These are phyloP conservation scores for Eumaeus atala DNA, from an alignment of 1,140 invertebrate genomes.

Conservation along the genomic window DNA sequence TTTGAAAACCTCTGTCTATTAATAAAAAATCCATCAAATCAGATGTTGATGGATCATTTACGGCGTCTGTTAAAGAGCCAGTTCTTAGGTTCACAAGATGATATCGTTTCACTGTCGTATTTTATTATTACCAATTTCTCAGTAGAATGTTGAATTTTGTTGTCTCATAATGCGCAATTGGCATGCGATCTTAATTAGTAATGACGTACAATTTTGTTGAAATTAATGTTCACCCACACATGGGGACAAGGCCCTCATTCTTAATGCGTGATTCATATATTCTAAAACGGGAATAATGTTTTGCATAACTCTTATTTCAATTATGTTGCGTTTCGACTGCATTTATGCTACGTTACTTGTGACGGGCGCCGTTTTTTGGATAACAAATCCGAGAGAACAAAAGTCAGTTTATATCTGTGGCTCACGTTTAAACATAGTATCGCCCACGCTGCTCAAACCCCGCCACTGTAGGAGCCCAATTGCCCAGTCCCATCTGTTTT, in stretches of 20 bases:
- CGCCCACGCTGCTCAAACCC: conserved; percentile 50
- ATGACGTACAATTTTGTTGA: neutral
- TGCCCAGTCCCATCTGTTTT: conserved; percentile 53
- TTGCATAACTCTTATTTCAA: neutral
- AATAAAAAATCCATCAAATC: too few relatives aligned
- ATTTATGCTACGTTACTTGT: neutral
- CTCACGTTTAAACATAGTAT: conserved; percentile 68
- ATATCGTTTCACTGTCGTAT: too few relatives aligned
- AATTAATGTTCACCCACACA: too few relatives aligned
- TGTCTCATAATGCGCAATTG: conserved; percentile 1
- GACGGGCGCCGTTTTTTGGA: neutral
- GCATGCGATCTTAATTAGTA: neutral
- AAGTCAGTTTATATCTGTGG: conserved; percentile 67
- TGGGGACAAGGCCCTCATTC: too few relatives aligned
- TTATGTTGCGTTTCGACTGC: too few relatives aligned
- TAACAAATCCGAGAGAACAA: conserved; percentile 60
- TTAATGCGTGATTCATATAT: neutral
- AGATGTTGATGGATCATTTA: too few relatives aligned
- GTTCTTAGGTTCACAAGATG: too few relatives aligned
- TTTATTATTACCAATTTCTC: too few relatives aligned
- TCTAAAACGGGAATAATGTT: neutral
- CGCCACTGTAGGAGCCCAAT: conserved; percentile 28
- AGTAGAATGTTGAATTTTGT: too few relatives aligned
- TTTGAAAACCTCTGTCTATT: too few relatives aligned
- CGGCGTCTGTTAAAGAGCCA: too few relatives aligned